Evolutionary conservation across 1,140 invertebrate genomes (phyloP).

Genomic region (Periplaneta americana): DNA sequence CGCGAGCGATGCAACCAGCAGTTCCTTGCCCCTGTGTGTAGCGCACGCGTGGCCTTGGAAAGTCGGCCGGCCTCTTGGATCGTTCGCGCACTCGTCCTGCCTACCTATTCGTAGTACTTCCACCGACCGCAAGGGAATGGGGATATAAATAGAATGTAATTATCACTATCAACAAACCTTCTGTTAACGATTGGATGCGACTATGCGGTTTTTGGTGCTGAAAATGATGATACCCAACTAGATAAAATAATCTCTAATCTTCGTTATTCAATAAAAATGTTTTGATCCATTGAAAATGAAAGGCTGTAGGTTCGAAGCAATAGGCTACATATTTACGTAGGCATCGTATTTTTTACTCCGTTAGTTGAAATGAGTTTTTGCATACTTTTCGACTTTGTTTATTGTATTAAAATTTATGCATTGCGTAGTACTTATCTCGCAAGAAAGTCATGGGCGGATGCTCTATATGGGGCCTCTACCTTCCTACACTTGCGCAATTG

Average conservation of each 20-base stretch:
- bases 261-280: too few species aligned
- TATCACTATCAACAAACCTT: not conserved
- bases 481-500: not conserved
- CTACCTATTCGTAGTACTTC: not conserved
- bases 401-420: not conserved
- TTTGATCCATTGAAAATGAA: too few species aligned
- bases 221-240: not conserved
- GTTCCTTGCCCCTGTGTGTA: not conserved
- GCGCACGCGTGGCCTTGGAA: not conserved
- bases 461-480: not conserved
- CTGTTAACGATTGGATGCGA: not conserved
- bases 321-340: too few species aligned
- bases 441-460: not conserved
- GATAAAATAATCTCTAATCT: not conserved
- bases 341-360: too few species aligned
- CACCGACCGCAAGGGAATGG: not conserved
- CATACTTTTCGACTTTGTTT: too few species aligned
- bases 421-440: not conserved
- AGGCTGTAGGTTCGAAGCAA: too few species aligned
- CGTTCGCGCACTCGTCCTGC: not conserved
- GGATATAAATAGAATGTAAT: not conserved
- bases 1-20: not conserved
- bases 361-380: too few species aligned
- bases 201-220: not conserved
- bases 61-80: not conserved